Evolutionary conservation across 2,113 vertebrate species (phyloP).

Genomic region (Malurus alboscapulatus): DNA sequence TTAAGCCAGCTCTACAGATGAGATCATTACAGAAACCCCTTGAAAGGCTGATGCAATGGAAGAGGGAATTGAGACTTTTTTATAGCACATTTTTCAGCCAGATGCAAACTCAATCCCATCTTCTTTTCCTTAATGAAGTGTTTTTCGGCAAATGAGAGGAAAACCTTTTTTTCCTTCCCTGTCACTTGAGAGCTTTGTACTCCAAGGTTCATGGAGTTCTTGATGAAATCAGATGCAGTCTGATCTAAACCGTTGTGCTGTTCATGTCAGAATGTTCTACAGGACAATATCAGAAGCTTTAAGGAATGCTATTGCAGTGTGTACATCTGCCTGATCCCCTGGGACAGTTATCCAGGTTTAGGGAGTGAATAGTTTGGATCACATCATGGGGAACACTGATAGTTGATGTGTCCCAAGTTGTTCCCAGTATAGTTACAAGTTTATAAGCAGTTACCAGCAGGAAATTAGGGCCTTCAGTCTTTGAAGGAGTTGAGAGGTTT

Average conservation of each 20-base stretch:
- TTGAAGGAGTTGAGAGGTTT: background rate
- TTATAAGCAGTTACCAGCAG: background rate
- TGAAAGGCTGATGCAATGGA: background rate
- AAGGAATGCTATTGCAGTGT: background rate
- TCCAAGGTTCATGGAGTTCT: background rate
- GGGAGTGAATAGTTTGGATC: background rate
- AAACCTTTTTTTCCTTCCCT: background rate
- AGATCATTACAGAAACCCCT: slow-evolving; percentile 10
- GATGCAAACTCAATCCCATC: background rate
- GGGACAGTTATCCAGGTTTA: background rate
- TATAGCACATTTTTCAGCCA: background rate
- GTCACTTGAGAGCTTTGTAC: background rate
- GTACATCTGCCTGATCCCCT: background rate
- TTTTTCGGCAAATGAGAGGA: background rate
- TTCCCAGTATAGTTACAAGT: background rate
- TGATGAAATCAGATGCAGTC: background rate
- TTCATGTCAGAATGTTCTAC: background rate
- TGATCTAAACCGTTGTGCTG: background rate
- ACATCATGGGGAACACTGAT: background rate
- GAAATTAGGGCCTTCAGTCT: background rate
- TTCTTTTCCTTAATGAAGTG: background rate
- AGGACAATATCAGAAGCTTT: background rate
- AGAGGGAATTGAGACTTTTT: background rate
- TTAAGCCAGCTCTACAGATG: slow-evolving; percentile 6
- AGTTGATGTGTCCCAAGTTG: background rate